A percentile compares a stretch with the other conserved stretches of the same genome.
These are phyloP conservation scores for Nephotettix cincticeps DNA, from an alignment of 1,140 invertebrate species.

Conservation along the genomic window DNA sequence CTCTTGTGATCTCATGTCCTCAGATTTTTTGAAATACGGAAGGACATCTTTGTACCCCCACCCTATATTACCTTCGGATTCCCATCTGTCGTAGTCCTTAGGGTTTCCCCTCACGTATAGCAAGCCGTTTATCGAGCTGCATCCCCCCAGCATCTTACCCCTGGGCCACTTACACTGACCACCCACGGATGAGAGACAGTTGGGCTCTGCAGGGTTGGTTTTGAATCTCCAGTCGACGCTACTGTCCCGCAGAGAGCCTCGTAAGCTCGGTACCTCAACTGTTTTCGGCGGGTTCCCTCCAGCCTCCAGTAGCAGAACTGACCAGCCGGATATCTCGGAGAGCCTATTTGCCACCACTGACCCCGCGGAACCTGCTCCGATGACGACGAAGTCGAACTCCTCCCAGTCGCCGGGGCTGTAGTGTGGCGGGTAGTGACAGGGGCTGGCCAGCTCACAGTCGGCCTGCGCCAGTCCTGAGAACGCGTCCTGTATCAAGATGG, in stretches of 20 bases:
- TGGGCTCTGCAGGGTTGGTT: conserved; percentile 78
- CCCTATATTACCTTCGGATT: conserved; percentile 45
- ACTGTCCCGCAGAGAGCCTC: conserved; percentile 39
- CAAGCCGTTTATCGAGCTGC: conserved; percentile 62
- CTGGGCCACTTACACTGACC: conserved; percentile 58
- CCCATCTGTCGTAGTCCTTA: conserved; percentile 60
- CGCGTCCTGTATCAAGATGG: no score
- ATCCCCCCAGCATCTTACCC: conserved; percentile 61
- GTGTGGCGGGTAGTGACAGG: no score
- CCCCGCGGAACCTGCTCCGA: conserved; percentile 72
- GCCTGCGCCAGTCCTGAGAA: no score
- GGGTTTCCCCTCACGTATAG: conserved; percentile 60
- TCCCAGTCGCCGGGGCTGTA: neutral
- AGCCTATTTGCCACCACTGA: conserved; percentile 61
- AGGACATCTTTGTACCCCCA: conserved; percentile 57
- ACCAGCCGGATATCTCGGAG: conserved; percentile 60
- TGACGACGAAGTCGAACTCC: conserved; percentile 47
- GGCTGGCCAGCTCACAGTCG: no score
- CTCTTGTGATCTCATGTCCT: no score
- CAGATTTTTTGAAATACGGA: conserved; percentile 50
- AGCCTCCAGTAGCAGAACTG: no score
- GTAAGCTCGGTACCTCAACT: conserved; percentile 64
- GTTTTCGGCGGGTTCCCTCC: conserved; percentile 68
- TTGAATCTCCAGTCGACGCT: conserved; percentile 53
- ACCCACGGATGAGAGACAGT: conserved; percentile 53